Base-by-base conservation (phyloP, 2,888 invertebrate genomes). In the Cecidostiba fungosa region DNA sequence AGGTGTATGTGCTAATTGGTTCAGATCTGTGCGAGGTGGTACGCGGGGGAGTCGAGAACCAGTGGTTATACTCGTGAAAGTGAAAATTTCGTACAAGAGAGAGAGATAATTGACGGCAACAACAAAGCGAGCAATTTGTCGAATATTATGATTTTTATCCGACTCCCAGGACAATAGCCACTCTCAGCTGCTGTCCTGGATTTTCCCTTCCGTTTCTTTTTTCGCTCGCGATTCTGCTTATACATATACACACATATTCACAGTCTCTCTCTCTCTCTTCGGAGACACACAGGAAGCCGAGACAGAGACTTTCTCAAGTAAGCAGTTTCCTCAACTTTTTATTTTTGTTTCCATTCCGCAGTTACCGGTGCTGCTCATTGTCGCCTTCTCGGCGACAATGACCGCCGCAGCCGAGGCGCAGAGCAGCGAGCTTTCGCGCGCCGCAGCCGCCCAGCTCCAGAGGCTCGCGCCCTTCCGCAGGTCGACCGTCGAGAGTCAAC, bases 401-500 rank as follows among this genome's bases (percentile, higher is more conserved):
- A 47, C 50, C 76, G 23, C 19, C 29, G 29, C 59, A 23, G n/a
- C 43, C 36, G 14, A 50, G 23, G 26, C 54, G 23, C 43, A 23
- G 29, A 23, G 3, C 23, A 43, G 19, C 36, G 88, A 88, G 47
- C 81, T 90, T 23, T 84, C 87, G 29, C 88, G 88, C 73, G 89
- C 89, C n/a, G 91, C 91, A 6, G 90, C 90, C 14, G 89, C 89
- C 32, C 93, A 92, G 77, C 88, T 93, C 77, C 90, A 92, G 10
- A 91, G 92, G 81, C 87, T 93, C n/a, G 88, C 91, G 12, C 85
- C 89, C 4, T 92, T 92, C 84, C 89, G 90, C 36, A 89, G 89
- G 66, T 78, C 87, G 23, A 72, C 36, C 14, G 14, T 69, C 73
- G 74, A 82, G n/a, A 50, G 16, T 16, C 62, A 39, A 12, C 32